These are phyloP conservation scores for Protophormia terraenovae DNA, from an alignment of 2,888 invertebrate genomes.

Conservation along the genomic window DNA sequence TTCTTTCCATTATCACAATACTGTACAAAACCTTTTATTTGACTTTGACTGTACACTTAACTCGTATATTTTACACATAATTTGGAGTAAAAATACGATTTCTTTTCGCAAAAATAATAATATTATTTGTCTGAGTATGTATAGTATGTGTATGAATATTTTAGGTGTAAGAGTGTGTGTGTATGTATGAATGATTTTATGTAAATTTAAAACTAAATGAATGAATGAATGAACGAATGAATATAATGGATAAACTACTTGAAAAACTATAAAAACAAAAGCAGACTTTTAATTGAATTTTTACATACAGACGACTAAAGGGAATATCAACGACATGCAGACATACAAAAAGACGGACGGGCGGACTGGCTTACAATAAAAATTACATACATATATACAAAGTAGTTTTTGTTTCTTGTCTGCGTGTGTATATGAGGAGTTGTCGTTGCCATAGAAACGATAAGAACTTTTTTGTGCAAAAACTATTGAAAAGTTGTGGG, in stretches of 20 bases:
- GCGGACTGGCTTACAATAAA: background rate
- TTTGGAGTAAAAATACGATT: background rate
- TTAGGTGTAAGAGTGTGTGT: background rate
- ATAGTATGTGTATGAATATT: background rate
- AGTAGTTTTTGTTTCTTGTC: background rate
- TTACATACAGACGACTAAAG: conserved; percentile 14
- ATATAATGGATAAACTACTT: conserved; percentile 11
- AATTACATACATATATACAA: background rate
- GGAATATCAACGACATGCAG: background rate
- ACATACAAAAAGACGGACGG: background rate
- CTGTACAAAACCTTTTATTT: background rate
- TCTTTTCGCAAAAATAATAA: background rate
- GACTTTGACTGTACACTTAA: background rate
- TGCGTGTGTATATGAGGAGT: too few relatives aligned
- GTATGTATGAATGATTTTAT: background rate
- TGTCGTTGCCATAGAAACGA: conserved; percentile 15
- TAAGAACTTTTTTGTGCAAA: conserved; percentile 11
- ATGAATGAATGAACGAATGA: background rate
- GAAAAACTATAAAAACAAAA: conserved; percentile 26
- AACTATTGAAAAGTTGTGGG: background rate
- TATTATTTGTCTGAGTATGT: background rate
- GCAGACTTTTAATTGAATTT: conserved; percentile 40
- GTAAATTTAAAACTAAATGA: conserved; percentile 2
- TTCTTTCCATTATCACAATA: too few relatives aligned
- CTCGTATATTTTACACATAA: background rate